Evolutionary conservation across 2,888 invertebrate species (phyloP), one percentile per base, ranked within the genome.

Genomic region (Parthenolecanium corni): DNA sequence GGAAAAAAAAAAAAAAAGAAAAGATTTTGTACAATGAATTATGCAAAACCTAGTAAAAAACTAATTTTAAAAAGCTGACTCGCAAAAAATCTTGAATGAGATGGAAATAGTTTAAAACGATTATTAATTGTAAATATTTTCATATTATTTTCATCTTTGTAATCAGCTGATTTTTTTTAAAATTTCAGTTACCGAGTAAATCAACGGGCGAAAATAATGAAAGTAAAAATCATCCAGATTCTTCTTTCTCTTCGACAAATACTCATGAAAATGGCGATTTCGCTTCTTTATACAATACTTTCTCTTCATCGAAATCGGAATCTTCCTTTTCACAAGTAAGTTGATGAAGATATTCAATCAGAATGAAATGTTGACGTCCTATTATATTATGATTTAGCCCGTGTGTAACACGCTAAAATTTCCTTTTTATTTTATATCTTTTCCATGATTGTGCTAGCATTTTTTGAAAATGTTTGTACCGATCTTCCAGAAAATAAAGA

Each of bases 141-240:
- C n/a, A n/a, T n/a, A n/a, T n/a, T n/a, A n/a, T n/a, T n/a, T n/a
- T n/a, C n/a, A n/a, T n/a, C n/a, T n/a, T n/a, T 31, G 31, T 6
- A 31, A 31, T 31, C 4, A 31, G 31, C 4, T 31, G 9, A 31
- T 31, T 4, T 4, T 9, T 31, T 31, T 31, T 31, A 31, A 31
- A 31, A 31, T 31, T 31, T 31, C 31, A 58, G 57, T 58, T 58
- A 58, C 57, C 57, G 31, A 12, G 16, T 36, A 36, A 31, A 3
- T 47, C 24, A 58, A 18, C 57, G 18, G 11, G 11, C 18, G 44
- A 58, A 14, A 24, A 47, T 47, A 31, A 5, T 24, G 18, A 12
- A 47, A 20, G 21, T 38, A 14, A 9, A 38, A 52, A 52, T 31
- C 31, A 20, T 18, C 20, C 21, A 2, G 36, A 36, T 21, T 24